Conservation (phyloP, 2,113 vertebrate species). For the Cebus imitator region DNA sequence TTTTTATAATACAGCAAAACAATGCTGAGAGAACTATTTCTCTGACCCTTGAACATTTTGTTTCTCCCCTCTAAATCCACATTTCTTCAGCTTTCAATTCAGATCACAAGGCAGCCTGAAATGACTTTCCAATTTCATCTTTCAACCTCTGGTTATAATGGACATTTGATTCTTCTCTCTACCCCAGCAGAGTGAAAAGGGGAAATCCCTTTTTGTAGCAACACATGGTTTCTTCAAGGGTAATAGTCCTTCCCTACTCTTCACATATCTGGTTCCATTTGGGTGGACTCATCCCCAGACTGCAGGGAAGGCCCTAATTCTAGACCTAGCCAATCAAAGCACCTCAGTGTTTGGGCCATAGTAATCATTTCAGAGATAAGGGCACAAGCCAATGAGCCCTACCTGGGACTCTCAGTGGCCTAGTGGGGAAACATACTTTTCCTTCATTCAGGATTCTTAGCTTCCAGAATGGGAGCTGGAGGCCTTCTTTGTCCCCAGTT, state of each 20-base stretch:
- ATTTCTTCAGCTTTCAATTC: neutral
- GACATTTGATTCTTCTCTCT: neutral
- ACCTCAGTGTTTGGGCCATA: accelerated
- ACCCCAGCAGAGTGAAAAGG: too few species aligned
- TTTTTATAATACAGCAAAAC: neutral
- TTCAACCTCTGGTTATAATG: neutral
- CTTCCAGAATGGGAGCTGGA: neutral
- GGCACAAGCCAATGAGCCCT: neutral
- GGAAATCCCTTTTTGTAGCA: neutral
- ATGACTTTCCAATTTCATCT: neutral
- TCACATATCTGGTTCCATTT: accelerated
- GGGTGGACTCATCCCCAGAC: too few species aligned
- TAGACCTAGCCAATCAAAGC: neutral
- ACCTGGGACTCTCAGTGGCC: neutral
- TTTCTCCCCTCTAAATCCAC: neutral
- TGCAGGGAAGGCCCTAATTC: accelerated
- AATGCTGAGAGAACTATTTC: neutral
- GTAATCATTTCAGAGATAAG: accelerated
- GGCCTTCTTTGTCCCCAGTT: neutral
- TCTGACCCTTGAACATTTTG: neutral
- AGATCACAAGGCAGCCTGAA: neutral
- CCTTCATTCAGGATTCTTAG: neutral
- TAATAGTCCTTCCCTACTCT: neutral
- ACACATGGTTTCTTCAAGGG: neutral
- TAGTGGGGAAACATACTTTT: neutral